These are phyloP conservation scores for Rallus crepitans DNA, from an alignment of 2,797 vertebrate species.

Conservation along the genomic window DNA sequence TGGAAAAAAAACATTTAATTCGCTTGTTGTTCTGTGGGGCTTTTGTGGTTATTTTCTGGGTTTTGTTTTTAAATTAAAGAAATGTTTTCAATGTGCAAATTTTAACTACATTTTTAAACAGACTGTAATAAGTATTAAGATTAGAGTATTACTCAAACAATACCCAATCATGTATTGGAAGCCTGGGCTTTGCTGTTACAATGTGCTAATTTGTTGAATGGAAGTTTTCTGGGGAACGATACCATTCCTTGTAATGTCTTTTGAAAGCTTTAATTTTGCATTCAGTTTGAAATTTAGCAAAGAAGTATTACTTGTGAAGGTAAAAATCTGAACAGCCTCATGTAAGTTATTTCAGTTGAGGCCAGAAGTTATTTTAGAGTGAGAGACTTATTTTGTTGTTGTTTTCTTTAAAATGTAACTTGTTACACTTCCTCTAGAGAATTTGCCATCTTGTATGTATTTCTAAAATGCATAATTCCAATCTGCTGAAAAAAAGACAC, in stretches of 20 bases:
- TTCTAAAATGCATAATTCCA: neutral
- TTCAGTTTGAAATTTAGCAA: neutral
- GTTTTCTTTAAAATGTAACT: neutral
- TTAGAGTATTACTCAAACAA: neutral
- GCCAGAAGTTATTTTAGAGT: neutral
- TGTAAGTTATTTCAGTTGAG: neutral
- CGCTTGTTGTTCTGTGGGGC: neutral
- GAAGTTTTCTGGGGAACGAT: neutral
- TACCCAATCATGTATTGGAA: neutral
- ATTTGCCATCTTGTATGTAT: neutral
- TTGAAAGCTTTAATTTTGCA: neutral
- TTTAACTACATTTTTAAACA: neutral
- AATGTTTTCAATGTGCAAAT: neutral
- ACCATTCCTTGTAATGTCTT: neutral
- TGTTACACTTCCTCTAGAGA: neutral
- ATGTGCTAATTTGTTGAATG: neutral
- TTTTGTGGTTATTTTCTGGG: neutral
- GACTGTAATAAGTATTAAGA: neutral
- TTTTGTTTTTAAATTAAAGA: neutral
- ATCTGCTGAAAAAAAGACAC: neutral
- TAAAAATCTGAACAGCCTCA: neutral
- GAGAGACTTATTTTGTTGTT: neutral
- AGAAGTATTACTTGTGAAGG: neutral
- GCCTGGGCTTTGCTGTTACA: neutral
- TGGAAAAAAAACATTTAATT: neutral